Percentiles rank a stretch among this genome's conserved stretches.
phyloP scores from a whole-genome alignment of 2,113 vertebrate species.

The Hippolais icterina region DNA sequence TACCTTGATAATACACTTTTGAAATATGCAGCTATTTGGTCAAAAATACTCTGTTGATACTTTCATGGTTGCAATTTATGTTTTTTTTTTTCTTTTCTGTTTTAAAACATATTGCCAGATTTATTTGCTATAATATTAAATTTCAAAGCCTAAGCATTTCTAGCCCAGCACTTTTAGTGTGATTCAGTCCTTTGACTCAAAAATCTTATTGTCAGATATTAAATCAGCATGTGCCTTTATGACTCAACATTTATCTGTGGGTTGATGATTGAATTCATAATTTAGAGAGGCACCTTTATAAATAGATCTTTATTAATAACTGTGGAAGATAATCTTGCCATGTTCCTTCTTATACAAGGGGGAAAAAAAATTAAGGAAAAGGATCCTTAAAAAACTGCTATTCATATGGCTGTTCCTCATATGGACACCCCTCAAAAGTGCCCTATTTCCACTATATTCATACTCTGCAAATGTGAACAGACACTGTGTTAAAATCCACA shows the following conservation, averaged over 20 bases:
- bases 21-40: slow-evolving; percentile 67
- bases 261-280: slow-evolving; percentile 65
- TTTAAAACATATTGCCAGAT: slow-evolving; percentile 69
- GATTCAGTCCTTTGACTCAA: slow-evolving; percentile 66
- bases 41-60: slow-evolving; percentile 51
- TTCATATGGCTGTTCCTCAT: not conserved
- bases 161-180: slow-evolving; percentile 50
- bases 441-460: not conserved
- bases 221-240: slow-evolving; percentile 70
- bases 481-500: slow-evolving; percentile 40
- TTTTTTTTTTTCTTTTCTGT: not conserved
- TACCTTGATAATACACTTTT: slow-evolving; percentile 36
- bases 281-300: slow-evolving; percentile 60
- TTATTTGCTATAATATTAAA: slow-evolving; percentile 69
- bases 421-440: not conserved
- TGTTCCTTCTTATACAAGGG: not conserved
- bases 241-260: slow-evolving; percentile 62
- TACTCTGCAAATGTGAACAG: slow-evolving; percentile 39
- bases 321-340: slow-evolving; percentile 10
- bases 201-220: slow-evolving; percentile 63
- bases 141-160: slow-evolving; percentile 68
- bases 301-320: slow-evolving; percentile 62
- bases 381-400: not conserved
- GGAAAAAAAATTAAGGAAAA: not conserved
- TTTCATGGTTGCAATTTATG: slow-evolving; percentile 69